A percentile compares a stretch with the other conserved stretches of the same genome.
Conservation (phyloP, 1,140 invertebrate species). For the Orchesella cincta region DNA sequence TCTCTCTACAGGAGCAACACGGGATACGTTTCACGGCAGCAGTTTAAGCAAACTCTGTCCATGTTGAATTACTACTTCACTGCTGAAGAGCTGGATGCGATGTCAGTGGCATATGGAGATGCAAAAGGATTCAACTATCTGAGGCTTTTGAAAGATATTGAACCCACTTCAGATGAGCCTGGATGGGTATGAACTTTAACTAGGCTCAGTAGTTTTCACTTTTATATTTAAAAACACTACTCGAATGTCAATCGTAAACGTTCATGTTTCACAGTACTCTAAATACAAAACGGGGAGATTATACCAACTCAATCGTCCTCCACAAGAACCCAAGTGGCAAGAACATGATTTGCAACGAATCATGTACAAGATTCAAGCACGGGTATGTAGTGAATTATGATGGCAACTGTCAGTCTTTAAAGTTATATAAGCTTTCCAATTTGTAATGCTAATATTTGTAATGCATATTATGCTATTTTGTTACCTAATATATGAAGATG, state of each 20-base stretch:
- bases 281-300: constrained; percentile 48
- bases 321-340: constrained; percentile 45
- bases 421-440: constrained; percentile 10
- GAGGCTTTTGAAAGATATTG: constrained; percentile 65
- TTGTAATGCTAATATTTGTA: not conserved
- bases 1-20: constrained; percentile 62
- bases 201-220: not conserved
- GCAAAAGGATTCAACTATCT: constrained; percentile 70
- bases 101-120: constrained; percentile 68
- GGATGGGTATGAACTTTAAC: constrained; percentile 44
- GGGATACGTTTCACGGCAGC: constrained; percentile 68
- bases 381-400: constrained; percentile 30
- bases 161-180: constrained; percentile 51
- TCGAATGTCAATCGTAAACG: constrained; percentile 8
- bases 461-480: not conserved
- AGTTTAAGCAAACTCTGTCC: constrained; percentile 67
- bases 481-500: constrained; percentile 40
- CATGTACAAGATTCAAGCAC: constrained; percentile 49
- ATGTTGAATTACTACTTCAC: constrained; percentile 66
- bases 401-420: not conserved
- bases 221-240: constrained; percentile 5
- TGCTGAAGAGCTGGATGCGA: constrained; percentile 65
- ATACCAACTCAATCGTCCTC: constrained; percentile 41
- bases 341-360: constrained; percentile 49
- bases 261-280: constrained; percentile 36